A percentile compares a stretch with the other conserved stretches of the same genome.
Evolutionary conservation across 1,140 invertebrate genomes (phyloP).

Genomic region (Helicoverpa armigera): DNA sequence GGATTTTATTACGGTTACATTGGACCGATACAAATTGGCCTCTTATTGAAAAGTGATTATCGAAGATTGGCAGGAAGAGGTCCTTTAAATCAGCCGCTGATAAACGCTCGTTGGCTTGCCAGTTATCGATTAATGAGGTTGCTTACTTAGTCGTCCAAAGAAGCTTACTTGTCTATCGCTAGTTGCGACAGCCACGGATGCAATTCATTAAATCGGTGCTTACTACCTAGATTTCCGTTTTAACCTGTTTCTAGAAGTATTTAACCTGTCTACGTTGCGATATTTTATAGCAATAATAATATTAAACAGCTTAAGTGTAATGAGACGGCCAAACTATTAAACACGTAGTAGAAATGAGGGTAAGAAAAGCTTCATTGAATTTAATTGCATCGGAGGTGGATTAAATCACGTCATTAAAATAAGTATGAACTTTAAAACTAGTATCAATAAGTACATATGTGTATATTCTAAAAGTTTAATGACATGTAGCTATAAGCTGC

Average conservation of each 20-base stretch:
- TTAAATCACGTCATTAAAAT: background rate
- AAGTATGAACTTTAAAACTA: no score
- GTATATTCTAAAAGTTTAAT: background rate
- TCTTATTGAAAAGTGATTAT: constrained; percentile 44
- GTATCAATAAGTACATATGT: background rate
- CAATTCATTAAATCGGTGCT: constrained; percentile 75
- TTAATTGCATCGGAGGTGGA: background rate
- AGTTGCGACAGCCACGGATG: constrained; percentile 72
- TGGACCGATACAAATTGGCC: constrained; percentile 19
- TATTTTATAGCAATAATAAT: constrained; percentile 48
- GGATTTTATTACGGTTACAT: constrained; percentile 25
- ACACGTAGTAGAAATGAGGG: background rate
- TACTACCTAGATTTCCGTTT: constrained; percentile 74
- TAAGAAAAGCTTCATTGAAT: background rate
- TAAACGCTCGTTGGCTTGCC: constrained; percentile 16
- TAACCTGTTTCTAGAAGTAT: constrained; percentile 73
- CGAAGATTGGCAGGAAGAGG: constrained; percentile 39
- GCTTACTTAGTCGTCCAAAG: constrained; percentile 52
- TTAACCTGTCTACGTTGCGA: constrained; percentile 55
- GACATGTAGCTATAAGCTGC: background rate
- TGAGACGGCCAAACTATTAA: constrained; percentile 1
- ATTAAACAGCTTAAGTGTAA: constrained; percentile 36
- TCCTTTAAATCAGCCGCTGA: constrained; percentile 46
- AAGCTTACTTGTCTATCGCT: constrained; percentile 57
- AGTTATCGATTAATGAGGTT: constrained; percentile 55